Percentiles rank a stretch among this genome's conserved stretches.
Conservation (phyloP, 2,797 vertebrate genomes). For the Girardinus metallicus region DNA sequence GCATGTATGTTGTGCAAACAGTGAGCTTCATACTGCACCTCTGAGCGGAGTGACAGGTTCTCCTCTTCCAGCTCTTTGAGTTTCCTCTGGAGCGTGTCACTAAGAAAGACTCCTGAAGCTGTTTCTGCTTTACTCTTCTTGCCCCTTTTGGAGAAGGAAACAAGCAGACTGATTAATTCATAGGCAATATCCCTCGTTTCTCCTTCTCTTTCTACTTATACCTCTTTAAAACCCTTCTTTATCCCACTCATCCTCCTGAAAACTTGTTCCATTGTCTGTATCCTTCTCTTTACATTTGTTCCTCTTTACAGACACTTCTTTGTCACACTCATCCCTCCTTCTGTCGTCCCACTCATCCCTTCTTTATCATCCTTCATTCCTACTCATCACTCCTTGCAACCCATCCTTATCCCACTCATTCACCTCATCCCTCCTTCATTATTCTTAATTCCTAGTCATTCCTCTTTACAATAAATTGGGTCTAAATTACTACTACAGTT, state of each 20-base stretch:
- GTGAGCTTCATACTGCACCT: constrained; percentile 79
- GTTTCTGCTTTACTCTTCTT: constrained; percentile 82
- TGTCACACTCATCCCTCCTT: background rate
- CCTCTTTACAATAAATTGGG: background rate
- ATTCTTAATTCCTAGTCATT: too few species aligned
- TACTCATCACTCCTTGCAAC: too few species aligned
- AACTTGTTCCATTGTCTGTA: background rate
- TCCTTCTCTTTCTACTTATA: background rate
- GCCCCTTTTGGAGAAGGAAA: constrained; percentile 47
- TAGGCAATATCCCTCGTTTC: background rate
- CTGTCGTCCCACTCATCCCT: too few species aligned
- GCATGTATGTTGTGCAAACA: background rate
- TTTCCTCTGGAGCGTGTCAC: constrained; percentile 92
- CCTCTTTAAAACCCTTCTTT: background rate
- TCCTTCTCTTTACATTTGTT: background rate
- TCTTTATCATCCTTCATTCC: too few species aligned
- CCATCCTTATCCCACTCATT: too few species aligned
- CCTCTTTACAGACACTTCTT: background rate
- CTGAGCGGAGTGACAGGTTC: constrained; percentile 93
- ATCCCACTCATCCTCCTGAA: background rate
- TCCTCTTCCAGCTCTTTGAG: constrained; percentile 95
- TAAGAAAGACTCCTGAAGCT: constrained; percentile 85
- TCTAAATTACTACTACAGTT: background rate
- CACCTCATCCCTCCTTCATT: too few species aligned
- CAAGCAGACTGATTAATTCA: background rate